Conservation (phyloP, 2,113 vertebrate species). For the Coptodon bakossiorum region DNA sequence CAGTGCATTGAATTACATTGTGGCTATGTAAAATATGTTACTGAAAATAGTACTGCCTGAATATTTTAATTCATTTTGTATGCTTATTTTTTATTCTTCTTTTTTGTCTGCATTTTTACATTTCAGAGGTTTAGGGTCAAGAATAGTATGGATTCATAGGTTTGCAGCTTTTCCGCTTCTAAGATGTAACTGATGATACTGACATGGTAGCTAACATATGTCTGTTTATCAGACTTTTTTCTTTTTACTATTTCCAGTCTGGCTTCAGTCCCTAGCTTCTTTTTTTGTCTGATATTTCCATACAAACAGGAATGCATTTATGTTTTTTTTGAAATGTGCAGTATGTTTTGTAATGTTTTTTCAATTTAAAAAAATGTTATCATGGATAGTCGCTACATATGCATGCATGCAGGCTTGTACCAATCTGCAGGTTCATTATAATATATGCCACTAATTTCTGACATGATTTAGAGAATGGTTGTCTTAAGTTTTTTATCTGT, state of each 20-base stretch:
- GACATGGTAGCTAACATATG: neutral
- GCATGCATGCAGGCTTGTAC: constrained; percentile 64
- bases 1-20: neutral
- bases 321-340: constrained; percentile 1
- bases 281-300: neutral
- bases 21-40: neutral
- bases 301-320: neutral
- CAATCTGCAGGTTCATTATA: constrained; percentile 7
- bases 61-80: neutral
- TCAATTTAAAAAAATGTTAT: neutral
- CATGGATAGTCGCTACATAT: constrained; percentile 24
- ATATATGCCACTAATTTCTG: neutral
- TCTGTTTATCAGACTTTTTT: neutral
- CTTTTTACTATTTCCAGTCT: neutral
- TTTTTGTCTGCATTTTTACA: neutral
- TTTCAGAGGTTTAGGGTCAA: neutral
- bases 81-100: neutral
- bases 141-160: neutral
- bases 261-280: neutral
- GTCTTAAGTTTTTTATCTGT: neutral
- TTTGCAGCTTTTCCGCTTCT: neutral
- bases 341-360: neutral
- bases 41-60: neutral
- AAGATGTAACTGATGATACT: neutral
- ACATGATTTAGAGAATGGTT: neutral